Percentiles rank a stretch among this genome's conserved stretches.
phyloP scores from a whole-genome alignment of 2,113 vertebrate species.

The Neotoma lepida region DNA sequence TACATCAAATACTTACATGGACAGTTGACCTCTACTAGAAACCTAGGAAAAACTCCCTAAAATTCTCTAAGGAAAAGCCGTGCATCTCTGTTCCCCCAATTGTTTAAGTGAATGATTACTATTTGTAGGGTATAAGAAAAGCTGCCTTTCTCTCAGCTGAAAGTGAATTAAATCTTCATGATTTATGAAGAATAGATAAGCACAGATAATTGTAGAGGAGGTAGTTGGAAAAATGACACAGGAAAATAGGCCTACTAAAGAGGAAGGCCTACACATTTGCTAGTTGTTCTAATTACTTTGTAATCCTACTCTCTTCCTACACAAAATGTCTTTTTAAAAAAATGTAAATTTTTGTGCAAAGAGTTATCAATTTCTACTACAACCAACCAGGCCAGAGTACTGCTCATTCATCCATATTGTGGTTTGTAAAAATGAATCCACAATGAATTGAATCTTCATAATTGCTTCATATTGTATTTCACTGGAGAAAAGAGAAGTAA shows the following conservation, averaged over 20 bases:
- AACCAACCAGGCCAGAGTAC: not conserved
- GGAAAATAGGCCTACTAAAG: not conserved
- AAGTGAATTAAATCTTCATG: not conserved
- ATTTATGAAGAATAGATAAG: not conserved
- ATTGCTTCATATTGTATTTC: not conserved
- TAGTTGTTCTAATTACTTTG: not conserved
- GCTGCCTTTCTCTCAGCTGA: not conserved
- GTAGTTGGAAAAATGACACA: not conserved
- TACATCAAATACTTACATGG: not conserved
- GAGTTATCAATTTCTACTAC: not conserved
- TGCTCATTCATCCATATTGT: slow-evolving; percentile 28
- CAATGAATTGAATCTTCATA: slow-evolving; percentile 23
- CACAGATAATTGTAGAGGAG: not conserved
- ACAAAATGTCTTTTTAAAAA: not conserved
- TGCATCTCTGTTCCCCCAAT: not conserved
- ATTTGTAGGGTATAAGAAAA: slow-evolving; percentile 8
- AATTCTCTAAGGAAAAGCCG: not conserved
- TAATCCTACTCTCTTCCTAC: not conserved
- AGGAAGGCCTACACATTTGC: not conserved
- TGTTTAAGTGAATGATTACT: not conserved
- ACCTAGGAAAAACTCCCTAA: not conserved
- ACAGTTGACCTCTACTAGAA: not conserved
- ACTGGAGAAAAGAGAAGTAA: slow-evolving; percentile 16
- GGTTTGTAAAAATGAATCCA: not conserved
- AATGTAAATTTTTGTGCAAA: slow-evolving; percentile 10